phyloP scores from a whole-genome alignment of 2,113 vertebrate species.

The Lasiurus borealis region DNA sequence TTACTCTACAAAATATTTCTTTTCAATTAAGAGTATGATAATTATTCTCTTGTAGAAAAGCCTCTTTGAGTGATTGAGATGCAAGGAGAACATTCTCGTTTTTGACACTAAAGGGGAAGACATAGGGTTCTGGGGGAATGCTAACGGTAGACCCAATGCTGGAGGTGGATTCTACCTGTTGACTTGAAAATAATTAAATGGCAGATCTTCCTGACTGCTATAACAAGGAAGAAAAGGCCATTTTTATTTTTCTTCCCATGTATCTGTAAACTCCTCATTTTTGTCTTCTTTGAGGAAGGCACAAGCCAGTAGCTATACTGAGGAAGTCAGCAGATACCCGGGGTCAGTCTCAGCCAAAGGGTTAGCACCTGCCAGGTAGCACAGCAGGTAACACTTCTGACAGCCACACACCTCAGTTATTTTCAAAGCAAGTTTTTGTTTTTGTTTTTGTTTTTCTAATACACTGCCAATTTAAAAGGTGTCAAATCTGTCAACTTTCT shows the following conservation, averaged over 20 bases:
- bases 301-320: background rate
- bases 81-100: background rate
- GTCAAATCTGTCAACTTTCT: conserved; percentile 8
- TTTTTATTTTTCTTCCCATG: background rate
- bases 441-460: conserved; percentile 65
- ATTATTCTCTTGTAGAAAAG: background rate
- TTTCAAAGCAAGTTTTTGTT: conserved; percentile 56
- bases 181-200: background rate
- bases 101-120: background rate
- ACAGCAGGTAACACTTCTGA: conserved; percentile 7
- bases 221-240: background rate
- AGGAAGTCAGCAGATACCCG: background rate
- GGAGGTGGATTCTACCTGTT: background rate
- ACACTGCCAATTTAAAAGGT: conserved; percentile 63
- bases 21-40: background rate
- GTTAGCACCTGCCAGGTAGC: conserved; percentile 64
- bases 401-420: conserved; percentile 63
- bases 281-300: background rate
- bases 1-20: background rate
- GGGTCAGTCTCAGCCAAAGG: fast-evolving
- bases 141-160: background rate
- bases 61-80: background rate
- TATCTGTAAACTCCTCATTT: background rate
- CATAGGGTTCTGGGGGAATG: background rate
- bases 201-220: background rate